These are phyloP conservation scores for Chamaetylas fuelleborni DNA, from an alignment of 2,113 vertebrate species.

Conservation along the genomic window DNA sequence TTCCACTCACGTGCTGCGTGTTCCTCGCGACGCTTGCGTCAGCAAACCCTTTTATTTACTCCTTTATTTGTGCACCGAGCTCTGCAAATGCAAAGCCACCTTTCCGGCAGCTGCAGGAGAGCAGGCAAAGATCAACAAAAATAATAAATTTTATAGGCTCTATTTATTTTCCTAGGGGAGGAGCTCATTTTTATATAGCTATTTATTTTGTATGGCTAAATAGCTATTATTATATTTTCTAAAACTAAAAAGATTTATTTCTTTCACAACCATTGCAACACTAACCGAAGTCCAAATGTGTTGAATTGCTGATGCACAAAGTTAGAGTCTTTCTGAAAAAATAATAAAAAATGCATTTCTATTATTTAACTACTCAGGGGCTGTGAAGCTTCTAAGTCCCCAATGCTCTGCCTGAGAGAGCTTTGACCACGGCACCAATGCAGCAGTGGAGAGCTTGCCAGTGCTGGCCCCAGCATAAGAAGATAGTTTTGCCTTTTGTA, in stretches of 20 bases:
- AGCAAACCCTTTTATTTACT: slow-evolving; percentile 71
- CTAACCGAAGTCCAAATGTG: not conserved
- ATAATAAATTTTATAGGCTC: not conserved
- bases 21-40: slow-evolving; percentile 42
- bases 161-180: not conserved
- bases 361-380: not conserved
- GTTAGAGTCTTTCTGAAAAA: not conserved
- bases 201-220: not conserved
- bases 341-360: not conserved
- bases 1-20: not conserved
- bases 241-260: not conserved
- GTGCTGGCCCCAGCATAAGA: not conserved
- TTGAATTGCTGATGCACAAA: not conserved
- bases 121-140: slow-evolving; percentile 30
- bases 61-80: slow-evolving; percentile 53
- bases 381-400: not conserved
- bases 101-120: slow-evolving; percentile 21
- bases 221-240: not conserved
- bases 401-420: fast-evolving
- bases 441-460: not conserved
- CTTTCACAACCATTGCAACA: not conserved
- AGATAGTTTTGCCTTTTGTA: not conserved
- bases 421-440: fast-evolving
- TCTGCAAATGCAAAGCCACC: not conserved
- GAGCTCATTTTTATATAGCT: not conserved